Evolutionary conservation across 2,113 vertebrate species (phyloP).

Genomic region (Lycaon pictus): DNA sequence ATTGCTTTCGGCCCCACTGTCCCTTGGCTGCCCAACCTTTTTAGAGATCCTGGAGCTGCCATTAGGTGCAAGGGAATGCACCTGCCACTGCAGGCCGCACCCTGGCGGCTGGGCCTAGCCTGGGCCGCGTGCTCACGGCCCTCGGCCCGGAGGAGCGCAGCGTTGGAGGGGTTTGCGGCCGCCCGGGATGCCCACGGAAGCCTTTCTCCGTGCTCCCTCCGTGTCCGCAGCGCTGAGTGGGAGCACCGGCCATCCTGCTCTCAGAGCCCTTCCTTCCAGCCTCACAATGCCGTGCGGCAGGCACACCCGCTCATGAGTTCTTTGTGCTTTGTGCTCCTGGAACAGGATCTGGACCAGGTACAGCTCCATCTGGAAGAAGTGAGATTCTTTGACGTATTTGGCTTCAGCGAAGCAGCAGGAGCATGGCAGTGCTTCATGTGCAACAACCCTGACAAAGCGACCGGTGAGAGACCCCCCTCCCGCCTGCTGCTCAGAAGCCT

Average conservation of each 20-base stretch:
- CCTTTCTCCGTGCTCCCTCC: background rate
- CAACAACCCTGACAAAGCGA: slow-evolving; percentile 96
- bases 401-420: slow-evolving; percentile 93
- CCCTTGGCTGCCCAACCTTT: background rate
- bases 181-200: background rate
- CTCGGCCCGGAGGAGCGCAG: no score
- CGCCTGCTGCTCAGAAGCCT: accelerated
- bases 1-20: background rate
- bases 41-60: background rate
- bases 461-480: slow-evolving; percentile 86
- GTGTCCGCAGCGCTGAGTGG: background rate
- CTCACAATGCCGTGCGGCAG: accelerated
- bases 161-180: background rate
- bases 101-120: no score
- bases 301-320: background rate
- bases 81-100: background rate
- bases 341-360: slow-evolving; percentile 94
- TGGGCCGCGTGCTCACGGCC: background rate
- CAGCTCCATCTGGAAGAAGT: slow-evolving; percentile 96
- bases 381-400: slow-evolving; percentile 98
- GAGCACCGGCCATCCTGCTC: background rate
- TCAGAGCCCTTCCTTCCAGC: background rate
- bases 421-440: slow-evolving; percentile 99
- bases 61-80: background rate
- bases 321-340: slow-evolving; percentile 63